Evolutionary conservation across 2,888 invertebrate species (phyloP), one percentile per base, ranked within the genome.

Genomic region (Hyles lineata): DNA sequence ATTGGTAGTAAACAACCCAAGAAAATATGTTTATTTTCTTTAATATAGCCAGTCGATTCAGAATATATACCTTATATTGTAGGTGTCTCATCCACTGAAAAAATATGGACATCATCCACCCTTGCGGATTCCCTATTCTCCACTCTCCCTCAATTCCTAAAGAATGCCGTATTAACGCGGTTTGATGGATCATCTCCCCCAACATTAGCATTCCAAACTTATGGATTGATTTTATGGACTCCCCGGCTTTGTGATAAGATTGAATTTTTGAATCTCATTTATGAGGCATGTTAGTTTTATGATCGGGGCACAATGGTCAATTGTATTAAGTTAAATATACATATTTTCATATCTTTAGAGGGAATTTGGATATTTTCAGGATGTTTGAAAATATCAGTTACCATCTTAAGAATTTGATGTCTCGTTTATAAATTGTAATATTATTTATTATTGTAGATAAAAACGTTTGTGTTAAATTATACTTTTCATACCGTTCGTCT

Each of bases 161-260:
- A 15, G 50, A 67, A 67, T 67, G 76, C 75, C 78, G 82, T 81
- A 91, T 91, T 90, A 90, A 81, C 90, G 90, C 89, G 89, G 87
- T 89, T 87, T 89, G 90, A 90, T 88, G 84, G 90, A 89, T 89
- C 87, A 85, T 83, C 84, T 85, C 79, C 75, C 67, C 67, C 23
- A 67, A 67, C 81, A 85, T 83, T 82, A 78, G 82, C 82, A 84
- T 85, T 82, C 81, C 75, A 78, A 75, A 76, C 84, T 85, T 87
- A 88, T 87, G 82, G 89, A 90, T 90, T 89, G 90, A 90, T 89
- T 90, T 87, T 87, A 87, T 87, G 80, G 81, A 85, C 77, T 80
- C 78, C 70, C 70, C 74, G 74, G 78, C 77, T 76, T 82, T 81
- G 80, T 60, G 63, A 60, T 35, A 71, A 60, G 60, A 71, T 71